Percentiles rank a stretch among this genome's conserved stretches.
Conservation (phyloP, 2,113 vertebrate species). For the Chloroceryle aenea region DNA sequence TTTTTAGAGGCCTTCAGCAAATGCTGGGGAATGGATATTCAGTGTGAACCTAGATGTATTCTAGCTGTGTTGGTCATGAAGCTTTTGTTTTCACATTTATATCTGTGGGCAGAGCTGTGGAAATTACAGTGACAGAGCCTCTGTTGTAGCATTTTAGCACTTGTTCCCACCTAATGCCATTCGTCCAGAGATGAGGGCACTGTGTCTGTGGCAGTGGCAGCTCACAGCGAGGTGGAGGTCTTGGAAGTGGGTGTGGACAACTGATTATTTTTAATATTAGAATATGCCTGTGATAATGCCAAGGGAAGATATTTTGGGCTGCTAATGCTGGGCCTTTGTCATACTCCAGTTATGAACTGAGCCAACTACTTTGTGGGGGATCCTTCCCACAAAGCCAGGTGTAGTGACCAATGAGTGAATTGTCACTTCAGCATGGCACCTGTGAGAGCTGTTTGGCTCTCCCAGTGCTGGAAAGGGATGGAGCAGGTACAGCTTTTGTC, state of each 20-base stretch:
- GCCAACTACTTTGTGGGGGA: neutral
- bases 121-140: neutral
- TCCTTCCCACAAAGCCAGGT: neutral
- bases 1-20: neutral
- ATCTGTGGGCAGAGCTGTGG: neutral
- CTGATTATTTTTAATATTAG: neutral
- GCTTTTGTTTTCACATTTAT: neutral
- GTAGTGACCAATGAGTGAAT: neutral
- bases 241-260: neutral
- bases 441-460: neutral
- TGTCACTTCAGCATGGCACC: neutral
- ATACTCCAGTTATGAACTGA: neutral
- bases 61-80: neutral
- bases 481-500: neutral
- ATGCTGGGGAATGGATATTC: conserved; percentile 9
- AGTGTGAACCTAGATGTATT: neutral
- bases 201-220: neutral
- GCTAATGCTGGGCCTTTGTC: neutral
- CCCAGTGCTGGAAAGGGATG: neutral
- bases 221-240: neutral
- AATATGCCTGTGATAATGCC: neutral
- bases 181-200: neutral
- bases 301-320: neutral
- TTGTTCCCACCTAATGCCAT: neutral
- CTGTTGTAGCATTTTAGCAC: neutral